Base-by-base conservation (phyloP, 1,140 invertebrate genomes). In the Pteromalus puparum region DNA sequence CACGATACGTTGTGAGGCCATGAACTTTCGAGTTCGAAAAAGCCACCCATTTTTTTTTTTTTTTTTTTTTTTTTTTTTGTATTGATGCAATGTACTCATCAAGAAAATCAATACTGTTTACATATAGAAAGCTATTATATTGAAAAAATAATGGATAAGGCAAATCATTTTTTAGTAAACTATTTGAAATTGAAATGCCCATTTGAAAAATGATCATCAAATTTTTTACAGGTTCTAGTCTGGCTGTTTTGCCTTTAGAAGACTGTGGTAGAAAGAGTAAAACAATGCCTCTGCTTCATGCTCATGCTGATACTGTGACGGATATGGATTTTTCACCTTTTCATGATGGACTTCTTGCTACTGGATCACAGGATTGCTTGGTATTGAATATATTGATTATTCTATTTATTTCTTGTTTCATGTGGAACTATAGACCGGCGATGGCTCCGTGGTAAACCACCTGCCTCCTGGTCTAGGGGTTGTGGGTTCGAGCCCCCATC, bases 241-340 rank as follows among this genome's bases (percentile, higher is more conserved):
- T 98, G 86, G 97, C 97, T 10, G 96, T 98, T 68, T 92, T 99
- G 73, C 97, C 97, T 10, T 92, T 98, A 28, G 96, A 97, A 90
- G 97, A 98, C 89, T 97, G 95, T 88, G 98, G 98, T 0, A 95
- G 97, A 86, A 97, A 97, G 91, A 96, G 95, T 87, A 97, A 97
- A 93, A 95, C 95, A 65, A 96, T 97, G 95, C 97, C 97, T 38
- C 88, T 97, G 79, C 93, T 98, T 79, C 96, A 97, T 93, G 96
- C 96, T 34, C 96, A 98, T 92, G 95, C 96, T 73, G 98, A 98
- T 90, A 97, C 97, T 53, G 97, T 98, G 30, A 98, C 97, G n/a
- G 98, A 98, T 92, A 96, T 99, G 95, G 96, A 97, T 88, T 99
- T 99, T 90, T 98, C 97, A 67, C 98, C 97, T 61, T 98, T 98